Base-by-base conservation (phyloP, 2,888 invertebrate genomes). In the Aphidoletes aphidimyza region DNA sequence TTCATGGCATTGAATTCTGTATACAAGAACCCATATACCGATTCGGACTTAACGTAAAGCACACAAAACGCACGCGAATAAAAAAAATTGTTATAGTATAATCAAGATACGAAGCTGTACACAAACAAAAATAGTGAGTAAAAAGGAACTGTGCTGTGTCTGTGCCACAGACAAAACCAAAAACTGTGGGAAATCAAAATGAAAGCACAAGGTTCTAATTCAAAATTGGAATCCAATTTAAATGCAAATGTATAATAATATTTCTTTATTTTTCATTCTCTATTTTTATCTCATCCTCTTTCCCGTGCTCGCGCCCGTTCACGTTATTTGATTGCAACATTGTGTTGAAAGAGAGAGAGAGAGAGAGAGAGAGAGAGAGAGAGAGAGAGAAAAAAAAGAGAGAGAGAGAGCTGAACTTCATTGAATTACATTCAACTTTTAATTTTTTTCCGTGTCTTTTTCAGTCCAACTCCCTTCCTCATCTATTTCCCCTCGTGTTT, bases 221-320 rank as follows among this genome's bases (percentile, higher is more conserved):
- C 42, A 83, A 83, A 83, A 83, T 83, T 83, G 42, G 83, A 83
- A 83, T 39, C 42, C 83, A 42, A 83, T 83, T 83, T 83, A 83
- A 83, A 83, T 83, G 83, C 83, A 83, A 83, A 83, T 83, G 30
- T 39, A 83, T 39, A 42, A 83, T 42, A 83, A 81, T 81, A 81
- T 81, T 81, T 81, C 36, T 81, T 81, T 81, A 26, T 59, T 26
- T 59, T 59, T 59, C 22, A 6, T n/a, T 54, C 19, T 42, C 42
- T 47, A 17, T 47, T 19, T 47, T 47, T 47, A 3, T 17, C 19
- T 30, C 30, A 14, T n/a, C 30, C 34, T 30, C 69, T 3, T 11
- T 30, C 69, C 34, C 69, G 17, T 11, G 2, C 8, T 30, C 69
- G 14, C 22, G 22, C 3, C 22, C 54, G 54, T 54, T 22, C 6